Evolutionary conservation across 2,797 vertebrate genomes (phyloP).

Genomic region (Potorous gilbertii): DNA sequence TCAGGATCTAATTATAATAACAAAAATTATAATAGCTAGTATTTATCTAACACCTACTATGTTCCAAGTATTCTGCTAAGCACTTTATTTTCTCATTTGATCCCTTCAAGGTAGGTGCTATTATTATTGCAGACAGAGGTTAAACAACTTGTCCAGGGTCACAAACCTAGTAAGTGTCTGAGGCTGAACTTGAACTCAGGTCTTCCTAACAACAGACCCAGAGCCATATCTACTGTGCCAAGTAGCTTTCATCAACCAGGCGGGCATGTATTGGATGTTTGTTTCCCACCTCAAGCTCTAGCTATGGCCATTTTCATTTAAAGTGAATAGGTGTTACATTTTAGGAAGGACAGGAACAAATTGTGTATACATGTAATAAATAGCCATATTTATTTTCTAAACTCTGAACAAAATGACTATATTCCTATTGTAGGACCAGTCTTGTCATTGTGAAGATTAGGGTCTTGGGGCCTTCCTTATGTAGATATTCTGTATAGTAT

Average conservation of each 20-base stretch:
- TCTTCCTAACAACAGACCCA: no score
- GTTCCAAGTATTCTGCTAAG: not conserved
- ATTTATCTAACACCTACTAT: not conserved
- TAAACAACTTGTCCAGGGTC: not conserved
- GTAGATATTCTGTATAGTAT: not conserved
- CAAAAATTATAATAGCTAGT: not conserved
- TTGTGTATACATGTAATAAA: not conserved
- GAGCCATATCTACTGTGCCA: not conserved
- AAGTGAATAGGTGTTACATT: not conserved
- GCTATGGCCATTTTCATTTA: not conserved
- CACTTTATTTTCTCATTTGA: not conserved
- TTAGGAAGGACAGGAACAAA: not conserved
- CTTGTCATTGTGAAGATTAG: not conserved
- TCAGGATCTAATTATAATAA: not conserved
- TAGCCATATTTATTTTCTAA: not conserved
- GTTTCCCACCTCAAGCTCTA: not conserved
- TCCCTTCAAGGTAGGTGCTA: not conserved
- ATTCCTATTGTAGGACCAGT: not conserved
- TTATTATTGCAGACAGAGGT: not conserved
- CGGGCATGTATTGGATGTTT: not conserved
- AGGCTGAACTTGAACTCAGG: no score
- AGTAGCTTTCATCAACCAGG: not conserved
- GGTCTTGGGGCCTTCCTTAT: not conserved
- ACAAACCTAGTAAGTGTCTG: not conserved
- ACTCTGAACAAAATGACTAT: not conserved